Conservation (phyloP, 2,888 invertebrate species). For the Myopa tessellatipennis region DNA sequence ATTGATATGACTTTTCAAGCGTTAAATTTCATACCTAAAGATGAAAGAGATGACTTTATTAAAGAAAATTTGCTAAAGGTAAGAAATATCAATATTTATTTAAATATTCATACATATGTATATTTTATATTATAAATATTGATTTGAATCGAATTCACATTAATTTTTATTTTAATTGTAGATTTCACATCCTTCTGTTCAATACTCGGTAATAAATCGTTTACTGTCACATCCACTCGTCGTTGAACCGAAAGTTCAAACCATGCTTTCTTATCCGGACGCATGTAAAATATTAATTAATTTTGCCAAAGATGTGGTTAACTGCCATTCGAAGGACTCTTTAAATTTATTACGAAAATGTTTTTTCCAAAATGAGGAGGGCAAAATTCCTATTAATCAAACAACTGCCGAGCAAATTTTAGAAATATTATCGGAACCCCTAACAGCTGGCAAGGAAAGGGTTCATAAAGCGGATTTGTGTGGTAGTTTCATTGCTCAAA, state of each 20-base stretch:
- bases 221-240: conserved; percentile 65
- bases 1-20: conserved; percentile 75
- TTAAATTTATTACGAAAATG: conserved; percentile 66
- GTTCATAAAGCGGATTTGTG: conserved; percentile 69
- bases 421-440: conserved; percentile 57
- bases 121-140: neutral
- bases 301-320: conserved; percentile 57
- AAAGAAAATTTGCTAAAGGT: conserved; percentile 72
- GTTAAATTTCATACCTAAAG: conserved; percentile 70
- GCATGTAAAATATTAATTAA: conserved; percentile 57
- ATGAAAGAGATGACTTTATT: conserved; percentile 72
- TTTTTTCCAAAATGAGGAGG: conserved; percentile 66
- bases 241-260: conserved; percentile 59
- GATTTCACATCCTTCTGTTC: conserved; percentile 57
- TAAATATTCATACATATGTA: neutral
- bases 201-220: conserved; percentile 62
- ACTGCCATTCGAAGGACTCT: conserved; percentile 58
- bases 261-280: conserved; percentile 58
- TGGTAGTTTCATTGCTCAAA: conserved; percentile 70
- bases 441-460: conserved; percentile 49
- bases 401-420: conserved; percentile 62
- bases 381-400: conserved; percentile 62
- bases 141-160: neutral
- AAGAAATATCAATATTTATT: conserved; percentile 29
- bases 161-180: conserved; percentile 42